phyloP scores from a whole-genome alignment of 37 sponge, comb jelly and placozoan genomes.

The Geodia barretti region DNA sequence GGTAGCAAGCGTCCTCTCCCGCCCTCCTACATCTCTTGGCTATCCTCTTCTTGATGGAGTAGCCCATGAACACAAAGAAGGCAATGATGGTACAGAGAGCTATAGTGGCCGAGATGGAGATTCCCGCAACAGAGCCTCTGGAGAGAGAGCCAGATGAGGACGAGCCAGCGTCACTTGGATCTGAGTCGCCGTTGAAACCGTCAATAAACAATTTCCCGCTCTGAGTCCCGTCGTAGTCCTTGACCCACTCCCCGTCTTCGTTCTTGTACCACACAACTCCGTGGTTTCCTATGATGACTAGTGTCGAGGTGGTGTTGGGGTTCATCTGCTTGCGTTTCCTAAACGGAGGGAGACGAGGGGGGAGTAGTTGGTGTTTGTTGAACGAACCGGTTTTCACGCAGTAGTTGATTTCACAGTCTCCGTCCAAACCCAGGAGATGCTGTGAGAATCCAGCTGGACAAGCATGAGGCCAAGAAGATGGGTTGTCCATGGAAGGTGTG shows the following conservation, averaged over 20 bases:
- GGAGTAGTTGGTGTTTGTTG: not conserved
- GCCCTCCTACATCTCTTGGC: too few species aligned
- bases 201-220: not conserved
- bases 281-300: slow-evolving; percentile 22
- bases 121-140: not conserved
- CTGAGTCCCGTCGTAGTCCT: not conserved
- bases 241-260: slow-evolving; percentile 5
- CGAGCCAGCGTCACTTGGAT: too few species aligned
- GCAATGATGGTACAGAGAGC: not conserved
- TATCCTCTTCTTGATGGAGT: too few species aligned
- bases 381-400: slow-evolving; percentile 35
- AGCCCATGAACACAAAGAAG: not conserved
- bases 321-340: slow-evolving; percentile 11
- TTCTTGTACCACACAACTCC: slow-evolving; percentile 3
- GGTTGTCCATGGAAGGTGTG: not conserved
- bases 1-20: not conserved
- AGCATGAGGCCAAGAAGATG: slow-evolving; percentile 13
- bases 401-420: slow-evolving; percentile 65
- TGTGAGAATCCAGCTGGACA: slow-evolving; percentile 54
- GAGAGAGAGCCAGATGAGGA: not conserved
- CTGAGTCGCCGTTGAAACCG: not conserved
- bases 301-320: not conserved
- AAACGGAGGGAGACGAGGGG: slow-evolving; percentile 39
- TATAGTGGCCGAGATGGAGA: not conserved
- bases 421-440: slow-evolving; percentile 47